phyloP scores from a whole-genome alignment of 2,797 vertebrate species.

The Pogonophryne albipinna region DNA sequence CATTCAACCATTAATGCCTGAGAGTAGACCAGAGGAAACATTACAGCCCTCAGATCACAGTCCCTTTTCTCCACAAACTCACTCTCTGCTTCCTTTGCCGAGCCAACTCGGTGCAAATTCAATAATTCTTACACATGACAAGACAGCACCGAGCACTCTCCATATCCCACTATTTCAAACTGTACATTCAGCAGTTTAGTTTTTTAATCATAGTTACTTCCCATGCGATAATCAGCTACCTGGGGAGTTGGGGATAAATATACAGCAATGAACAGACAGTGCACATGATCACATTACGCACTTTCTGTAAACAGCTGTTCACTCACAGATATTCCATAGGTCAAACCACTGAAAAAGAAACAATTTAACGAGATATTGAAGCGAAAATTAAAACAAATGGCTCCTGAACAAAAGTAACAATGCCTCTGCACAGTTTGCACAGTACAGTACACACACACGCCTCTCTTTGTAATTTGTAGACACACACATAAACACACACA shows the following conservation, averaged over 20 bases:
- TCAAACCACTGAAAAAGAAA: constrained; percentile 25
- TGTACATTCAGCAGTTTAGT: constrained; percentile 38
- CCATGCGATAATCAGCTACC: constrained; percentile 41
- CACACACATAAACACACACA: constrained; percentile 28
- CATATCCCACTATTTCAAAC: constrained; percentile 40
- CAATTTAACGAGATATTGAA: constrained; percentile 27
- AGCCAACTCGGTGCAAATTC: constrained; percentile 47
- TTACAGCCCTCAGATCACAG: constrained; percentile 72
- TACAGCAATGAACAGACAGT: constrained; percentile 15
- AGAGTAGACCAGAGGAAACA: constrained; percentile 79
- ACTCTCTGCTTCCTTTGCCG: constrained; percentile 42
- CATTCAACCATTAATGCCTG: constrained; percentile 85
- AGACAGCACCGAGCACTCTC: constrained; percentile 43
- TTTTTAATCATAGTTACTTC: constrained; percentile 46
- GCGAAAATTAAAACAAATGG: constrained; percentile 25
- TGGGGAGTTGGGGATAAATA: constrained; percentile 30
- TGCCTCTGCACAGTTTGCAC: constrained; percentile 25
- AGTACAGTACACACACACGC: constrained; percentile 33
- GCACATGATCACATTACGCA: constrained; percentile 12
- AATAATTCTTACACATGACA: constrained; percentile 61
- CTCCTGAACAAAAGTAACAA: constrained; percentile 12
- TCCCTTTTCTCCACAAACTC: constrained; percentile 61
- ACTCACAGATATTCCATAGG: constrained; percentile 33
- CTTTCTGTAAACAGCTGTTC: constrained; percentile 29
- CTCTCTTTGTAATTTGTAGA: constrained; percentile 33